These are phyloP conservation scores for Cyclargus thomasi DNA, from an alignment of 1,140 invertebrate genomes.

Conservation along the genomic window DNA sequence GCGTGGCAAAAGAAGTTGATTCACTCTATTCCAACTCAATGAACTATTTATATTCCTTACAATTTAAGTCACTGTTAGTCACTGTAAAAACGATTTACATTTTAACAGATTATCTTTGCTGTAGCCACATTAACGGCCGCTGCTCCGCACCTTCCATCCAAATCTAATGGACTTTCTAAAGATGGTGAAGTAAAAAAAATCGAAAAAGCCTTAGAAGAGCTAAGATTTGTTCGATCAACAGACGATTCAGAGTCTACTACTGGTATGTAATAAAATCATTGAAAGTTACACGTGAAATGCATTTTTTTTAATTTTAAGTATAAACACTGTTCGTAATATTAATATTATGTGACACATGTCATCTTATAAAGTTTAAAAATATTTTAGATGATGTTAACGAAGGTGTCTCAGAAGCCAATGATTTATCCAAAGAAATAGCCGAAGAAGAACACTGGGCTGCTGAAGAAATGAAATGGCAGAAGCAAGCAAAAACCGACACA, in stretches of 20 bases:
- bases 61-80: no score
- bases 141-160: background rate
- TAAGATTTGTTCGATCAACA: background rate
- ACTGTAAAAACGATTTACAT: background rate
- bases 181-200: background rate
- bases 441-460: conserved; percentile 33
- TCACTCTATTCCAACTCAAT: no score
- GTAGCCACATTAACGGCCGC: background rate
- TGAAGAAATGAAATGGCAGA: conserved; percentile 53
- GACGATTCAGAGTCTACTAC: background rate
- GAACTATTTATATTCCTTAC: no score
- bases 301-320: no score
- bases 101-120: background rate
- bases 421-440: background rate
- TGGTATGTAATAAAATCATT: background rate
- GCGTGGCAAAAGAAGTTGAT: no score
- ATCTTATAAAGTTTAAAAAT: background rate
- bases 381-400: background rate
- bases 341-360: no score
- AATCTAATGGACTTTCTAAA: background rate
- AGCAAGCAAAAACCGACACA: conserved; percentile 21
- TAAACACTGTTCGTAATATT: no score
- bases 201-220: background rate
- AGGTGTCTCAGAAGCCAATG: background rate
- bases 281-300: background rate